These are phyloP conservation scores for Hoplias malabaricus DNA, from an alignment of 2,113 vertebrate genomes.

Conservation along the genomic window DNA sequence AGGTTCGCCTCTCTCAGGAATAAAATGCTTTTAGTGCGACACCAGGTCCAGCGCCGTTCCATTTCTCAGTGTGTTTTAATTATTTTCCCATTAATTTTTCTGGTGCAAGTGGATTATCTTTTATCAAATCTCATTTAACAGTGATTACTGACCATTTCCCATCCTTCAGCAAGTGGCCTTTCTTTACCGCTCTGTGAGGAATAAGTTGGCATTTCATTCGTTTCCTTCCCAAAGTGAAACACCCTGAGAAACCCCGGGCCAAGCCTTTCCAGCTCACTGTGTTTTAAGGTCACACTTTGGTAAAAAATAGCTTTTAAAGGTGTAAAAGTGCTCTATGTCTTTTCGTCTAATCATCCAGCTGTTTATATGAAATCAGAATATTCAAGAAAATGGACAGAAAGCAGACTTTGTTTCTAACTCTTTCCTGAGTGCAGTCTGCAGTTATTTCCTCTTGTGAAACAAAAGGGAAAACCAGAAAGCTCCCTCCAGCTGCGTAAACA, in stretches of 20 bases:
- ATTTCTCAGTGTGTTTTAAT: background rate
- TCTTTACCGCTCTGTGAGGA: background rate
- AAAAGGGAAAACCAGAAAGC: slow-evolving; percentile 33
- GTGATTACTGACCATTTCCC: background rate
- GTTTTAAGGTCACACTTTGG: background rate
- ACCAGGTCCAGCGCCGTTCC: too few species aligned
- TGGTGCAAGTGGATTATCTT: too few species aligned
- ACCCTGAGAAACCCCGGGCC: background rate
- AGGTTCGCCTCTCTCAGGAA: too few species aligned
- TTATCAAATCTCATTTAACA: background rate
- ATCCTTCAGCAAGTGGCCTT: background rate
- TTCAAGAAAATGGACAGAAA: background rate
- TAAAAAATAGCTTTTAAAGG: background rate
- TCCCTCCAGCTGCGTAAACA: slow-evolving; percentile 18
- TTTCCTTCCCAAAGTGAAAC: slow-evolving; percentile 24
- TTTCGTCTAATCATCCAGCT: background rate
- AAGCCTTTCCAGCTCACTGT: background rate
- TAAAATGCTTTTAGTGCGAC: too few species aligned
- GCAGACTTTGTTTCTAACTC: background rate
- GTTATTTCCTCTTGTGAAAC: slow-evolving; percentile 37
- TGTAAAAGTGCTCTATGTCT: background rate
- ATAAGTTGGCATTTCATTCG: slow-evolving; percentile 9
- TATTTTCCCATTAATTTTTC: background rate
- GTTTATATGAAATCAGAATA: background rate
- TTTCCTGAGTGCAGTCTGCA: slow-evolving; percentile 20